Evolutionary conservation across 2,113 vertebrate species (phyloP), one percentile per base, ranked within the genome.

Genomic region (Bubo scandiacus): DNA sequence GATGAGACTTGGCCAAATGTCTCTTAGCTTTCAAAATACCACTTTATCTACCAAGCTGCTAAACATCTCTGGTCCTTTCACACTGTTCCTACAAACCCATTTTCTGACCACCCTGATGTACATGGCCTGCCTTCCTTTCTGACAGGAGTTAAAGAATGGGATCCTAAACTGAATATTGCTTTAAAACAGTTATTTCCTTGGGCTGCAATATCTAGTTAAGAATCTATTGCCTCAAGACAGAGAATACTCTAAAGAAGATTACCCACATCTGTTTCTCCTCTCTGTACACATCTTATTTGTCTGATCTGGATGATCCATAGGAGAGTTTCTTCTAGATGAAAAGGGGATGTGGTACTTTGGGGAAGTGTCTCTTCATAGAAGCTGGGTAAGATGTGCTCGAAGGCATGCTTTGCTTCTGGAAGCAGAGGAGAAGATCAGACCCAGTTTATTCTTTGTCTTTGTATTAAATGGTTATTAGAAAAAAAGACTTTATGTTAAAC

Each of bases 111-210:
- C 32, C 8, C 18, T 55, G 25, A n/a, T 34, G 26, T 32, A 67
- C 42, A 0, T 34, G 42, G 22, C 72, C 25, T 85, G 30, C 43
- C n/a, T 94, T 91, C 34, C 57, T 59, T 84, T 89, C 75, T 91
- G 90, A 81, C 36, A 74, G 25, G 29, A 74, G 9, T 54, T 3
- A 36, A 86, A 80, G 51, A 61, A 62, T 20, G 34, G 34, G 47
- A 86, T 26, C 38, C 38, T 89, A 47, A 87, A 30, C 40, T 57
- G 36, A 83, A 40, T 75, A 63, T 68, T 75, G 47, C 61, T 95
- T 96, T 81, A 68, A 81, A 92, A 52, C 23, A 67, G 40, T 74
- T 81, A 79, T 68, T 93, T 93, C 65, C 65, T 75, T 38, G 12
- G n/a, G 38, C 88, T 91, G 57, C 40, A 90, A 75, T 74, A 79